phyloP scores from a whole-genome alignment of 2,888 invertebrate species.

The Baronia brevicornis region DNA sequence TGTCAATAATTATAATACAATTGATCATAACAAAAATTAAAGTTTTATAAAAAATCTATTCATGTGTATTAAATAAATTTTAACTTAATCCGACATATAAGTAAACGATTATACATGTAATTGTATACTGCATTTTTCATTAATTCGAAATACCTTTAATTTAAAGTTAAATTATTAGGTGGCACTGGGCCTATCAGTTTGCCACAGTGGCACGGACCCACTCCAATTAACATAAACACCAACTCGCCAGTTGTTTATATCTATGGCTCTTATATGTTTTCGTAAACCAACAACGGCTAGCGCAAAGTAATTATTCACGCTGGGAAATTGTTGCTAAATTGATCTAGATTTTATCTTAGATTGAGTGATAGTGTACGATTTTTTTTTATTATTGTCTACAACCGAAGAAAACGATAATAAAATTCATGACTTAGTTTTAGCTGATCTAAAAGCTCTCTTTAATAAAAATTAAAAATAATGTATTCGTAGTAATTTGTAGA shows the following conservation, averaged over 20 bases:
- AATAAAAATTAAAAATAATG: no score
- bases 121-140: no score
- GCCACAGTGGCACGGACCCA: conserved; percentile 52
- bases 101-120: no score
- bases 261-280: conserved; percentile 33
- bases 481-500: no score
- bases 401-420: conserved; percentile 15
- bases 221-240: conserved; percentile 70
- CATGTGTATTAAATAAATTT: no score
- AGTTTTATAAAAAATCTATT: no score
- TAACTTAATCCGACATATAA: no score
- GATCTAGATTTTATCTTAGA: conserved; percentile 43
- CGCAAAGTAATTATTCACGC: conserved; percentile 45
- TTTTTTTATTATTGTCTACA: conserved; percentile 29
- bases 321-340: conserved; percentile 38
- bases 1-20: no score
- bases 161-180: conserved; percentile 11
- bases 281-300: conserved; percentile 25
- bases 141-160: no score
- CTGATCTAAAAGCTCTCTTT: no score
- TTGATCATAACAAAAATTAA: no score
- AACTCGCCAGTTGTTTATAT: conserved; percentile 45
- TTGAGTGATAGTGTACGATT: conserved; percentile 12
- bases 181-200: conserved; percentile 25
- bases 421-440: no score